Evolutionary conservation across 1,140 invertebrate species (phyloP), one percentile per base, ranked within the genome.

Genomic region (Galendromus occidentalis): DNA sequence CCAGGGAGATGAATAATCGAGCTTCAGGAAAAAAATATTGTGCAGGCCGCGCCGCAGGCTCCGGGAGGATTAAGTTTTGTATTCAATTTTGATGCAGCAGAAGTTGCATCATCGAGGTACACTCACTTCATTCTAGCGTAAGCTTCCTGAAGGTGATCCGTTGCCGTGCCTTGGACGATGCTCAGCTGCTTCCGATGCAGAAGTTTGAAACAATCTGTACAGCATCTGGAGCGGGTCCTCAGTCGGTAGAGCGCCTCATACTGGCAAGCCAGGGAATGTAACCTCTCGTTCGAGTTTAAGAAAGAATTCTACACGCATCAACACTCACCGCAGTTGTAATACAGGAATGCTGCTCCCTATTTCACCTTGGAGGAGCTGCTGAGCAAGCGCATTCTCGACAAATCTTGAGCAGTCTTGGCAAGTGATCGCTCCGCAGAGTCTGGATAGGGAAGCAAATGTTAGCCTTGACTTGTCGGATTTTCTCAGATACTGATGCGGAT

Each of bases 281-380:
- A n/a, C n/a, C n/a, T n/a, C n/a, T n/a, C n/a, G n/a, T n/a, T n/a
- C n/a, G n/a, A n/a, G n/a, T n/a, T n/a, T n/a, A n/a, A n/a, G n/a
- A n/a, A n/a, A n/a, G n/a, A n/a, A n/a, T n/a, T n/a, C n/a, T n/a
- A n/a, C n/a, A n/a, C n/a, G n/a, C n/a, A n/a, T n/a, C n/a, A 39
- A 39, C 4, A 6, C 9, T 39, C 9, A 59, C 51, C 51, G 25
- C 1, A 59, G 51, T 22, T 59, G 25, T 17, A 59, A 22, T 1
- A 59, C 51, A 9, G 51, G 51, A 2, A 59, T 59, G 14, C 14
- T 59, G 25, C 25, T 59, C 25, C 51, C 51, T 29, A 59, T 59
- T 25, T 59, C n/a, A 33, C 51, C 51, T 33, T 59, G 51, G 33
- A 59, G 51, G 2, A 59, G 51, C 51, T 59, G 25, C 22, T 59